Base-by-base conservation (phyloP, 1,140 invertebrate genomes). In the Neodiprion fabricii region DNA sequence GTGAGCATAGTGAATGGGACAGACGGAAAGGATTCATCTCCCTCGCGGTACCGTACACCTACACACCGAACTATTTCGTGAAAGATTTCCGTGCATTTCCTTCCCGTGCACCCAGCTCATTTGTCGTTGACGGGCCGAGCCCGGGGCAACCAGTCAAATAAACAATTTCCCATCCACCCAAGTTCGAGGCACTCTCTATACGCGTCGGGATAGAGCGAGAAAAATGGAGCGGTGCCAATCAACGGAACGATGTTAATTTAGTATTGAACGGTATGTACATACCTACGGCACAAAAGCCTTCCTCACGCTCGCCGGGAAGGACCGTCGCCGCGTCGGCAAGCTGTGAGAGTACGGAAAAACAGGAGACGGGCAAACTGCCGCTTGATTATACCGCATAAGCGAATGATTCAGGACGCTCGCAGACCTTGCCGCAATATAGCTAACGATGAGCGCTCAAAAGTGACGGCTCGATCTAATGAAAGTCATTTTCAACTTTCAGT, bases 191-290 rank as follows among this genome's bases (percentile, higher is more conserved):
- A 61, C 53, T 61, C 28, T 40, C 28, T 40, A 21, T 21, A 40
- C 53, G 53, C 53, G 53, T 61, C 53, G 53, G 53, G 53, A 9
- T 12, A 61, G 53, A 17, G n/a, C 53, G 53, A 61, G 53, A 61
- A 61, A 61, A 61, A 61, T 61, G 53, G 53, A 61, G 53, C 53
- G 53, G 53, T 61, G 53, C 53, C 53, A 61, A 61, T 61, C 53
- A 61, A 61, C 28, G 11, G 53, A 40, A 40, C 53, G 53, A 61
- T 61, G 53, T 61, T 61, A 61, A 61, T 61, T 61, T 61, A 61
- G 53, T 61, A 61, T 61, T 4, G 53, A 61, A 61, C n/a, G 53
- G 53, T 9, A 14, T 17, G 3, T 12, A 11, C 50, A 14, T 10
- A 12, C n/a, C 11, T 48, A 23, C 14, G 68, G 23, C 21, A 70